A percentile compares a stretch with the other conserved stretches of the same genome.
phyloP scores from a whole-genome alignment of 2,113 vertebrate species.

The Hystrix brachyura region DNA sequence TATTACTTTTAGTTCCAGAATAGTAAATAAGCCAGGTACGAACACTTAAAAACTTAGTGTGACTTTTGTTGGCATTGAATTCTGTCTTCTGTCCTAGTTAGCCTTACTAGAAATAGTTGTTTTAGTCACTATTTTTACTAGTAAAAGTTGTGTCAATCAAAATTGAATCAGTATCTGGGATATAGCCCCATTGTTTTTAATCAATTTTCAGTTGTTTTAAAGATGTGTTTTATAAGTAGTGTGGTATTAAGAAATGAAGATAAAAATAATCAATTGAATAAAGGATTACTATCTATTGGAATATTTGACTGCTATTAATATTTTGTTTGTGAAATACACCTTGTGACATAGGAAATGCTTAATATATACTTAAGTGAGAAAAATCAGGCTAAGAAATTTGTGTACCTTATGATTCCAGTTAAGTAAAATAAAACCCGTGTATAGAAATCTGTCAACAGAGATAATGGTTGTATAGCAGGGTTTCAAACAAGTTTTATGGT shows the following conservation, averaged over 20 bases:
- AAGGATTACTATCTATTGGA: background rate
- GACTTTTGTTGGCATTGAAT: constrained; percentile 11
- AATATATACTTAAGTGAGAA: constrained; percentile 37
- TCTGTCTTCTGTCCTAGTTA: background rate
- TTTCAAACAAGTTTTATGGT: constrained; percentile 26
- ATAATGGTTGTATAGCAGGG: background rate
- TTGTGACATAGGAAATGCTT: background rate
- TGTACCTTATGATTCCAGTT: background rate
- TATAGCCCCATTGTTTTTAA: background rate
- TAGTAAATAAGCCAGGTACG: constrained; percentile 51
- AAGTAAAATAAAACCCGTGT: constrained; percentile 28
- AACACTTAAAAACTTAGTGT: background rate
- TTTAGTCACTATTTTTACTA: background rate
- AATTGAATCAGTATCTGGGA: background rate
- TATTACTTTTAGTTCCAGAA: constrained; percentile 46
- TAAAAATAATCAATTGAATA: background rate
- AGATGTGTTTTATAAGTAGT: background rate
- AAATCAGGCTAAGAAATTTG: background rate
- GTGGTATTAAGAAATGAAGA: background rate
- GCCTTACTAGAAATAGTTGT: background rate
- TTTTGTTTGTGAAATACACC: constrained; percentile 38
- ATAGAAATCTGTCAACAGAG: background rate
- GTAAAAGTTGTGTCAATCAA: background rate
- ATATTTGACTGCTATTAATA: background rate
- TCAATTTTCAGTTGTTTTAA: constrained; percentile 9